Percentiles rank a stretch among this genome's conserved stretches.
Evolutionary conservation across 2,113 vertebrate genomes (phyloP).

Genomic region (Lagopus leucura): DNA sequence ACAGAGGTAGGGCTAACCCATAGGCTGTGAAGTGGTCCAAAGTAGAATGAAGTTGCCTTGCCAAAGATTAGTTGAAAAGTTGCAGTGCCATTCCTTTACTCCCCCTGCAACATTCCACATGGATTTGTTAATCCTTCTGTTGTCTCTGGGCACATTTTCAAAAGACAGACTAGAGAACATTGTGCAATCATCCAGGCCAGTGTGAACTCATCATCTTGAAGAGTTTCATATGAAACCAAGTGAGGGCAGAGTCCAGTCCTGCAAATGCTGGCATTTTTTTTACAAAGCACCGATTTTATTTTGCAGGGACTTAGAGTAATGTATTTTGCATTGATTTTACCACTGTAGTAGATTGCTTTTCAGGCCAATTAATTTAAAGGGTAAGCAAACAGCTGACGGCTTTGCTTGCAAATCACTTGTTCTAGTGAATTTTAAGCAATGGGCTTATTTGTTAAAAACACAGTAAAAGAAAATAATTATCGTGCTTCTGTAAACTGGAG

Average conservation of each 20-base stretch:
- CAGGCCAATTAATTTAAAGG: slow-evolving; percentile 62
- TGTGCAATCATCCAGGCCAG: background rate
- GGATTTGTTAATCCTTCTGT: slow-evolving; percentile 6
- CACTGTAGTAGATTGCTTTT: slow-evolving; percentile 57
- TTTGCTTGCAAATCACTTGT: slow-evolving; percentile 57
- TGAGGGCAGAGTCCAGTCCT: slow-evolving; percentile 9
- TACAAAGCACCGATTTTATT: slow-evolving; percentile 11
- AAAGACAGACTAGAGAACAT: background rate
- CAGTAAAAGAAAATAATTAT: background rate
- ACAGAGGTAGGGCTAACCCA: background rate
- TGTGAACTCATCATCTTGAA: background rate
- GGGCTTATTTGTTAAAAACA: background rate
- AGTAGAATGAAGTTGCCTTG: background rate
- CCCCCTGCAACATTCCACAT: background rate
- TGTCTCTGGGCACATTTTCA: background rate
- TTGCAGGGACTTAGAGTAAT: slow-evolving; percentile 52
- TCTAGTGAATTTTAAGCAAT: slow-evolving; percentile 25
- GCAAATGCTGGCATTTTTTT: background rate
- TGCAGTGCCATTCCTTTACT: background rate
- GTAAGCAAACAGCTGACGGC: slow-evolving; percentile 57
- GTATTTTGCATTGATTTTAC: slow-evolving; percentile 70
- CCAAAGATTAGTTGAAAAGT: background rate
- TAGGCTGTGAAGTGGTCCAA: background rate
- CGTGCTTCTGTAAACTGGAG: background rate
- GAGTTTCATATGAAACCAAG: background rate